Base-by-base conservation (phyloP, 2,888 invertebrate genomes). In the Globia sparganii region DNA sequence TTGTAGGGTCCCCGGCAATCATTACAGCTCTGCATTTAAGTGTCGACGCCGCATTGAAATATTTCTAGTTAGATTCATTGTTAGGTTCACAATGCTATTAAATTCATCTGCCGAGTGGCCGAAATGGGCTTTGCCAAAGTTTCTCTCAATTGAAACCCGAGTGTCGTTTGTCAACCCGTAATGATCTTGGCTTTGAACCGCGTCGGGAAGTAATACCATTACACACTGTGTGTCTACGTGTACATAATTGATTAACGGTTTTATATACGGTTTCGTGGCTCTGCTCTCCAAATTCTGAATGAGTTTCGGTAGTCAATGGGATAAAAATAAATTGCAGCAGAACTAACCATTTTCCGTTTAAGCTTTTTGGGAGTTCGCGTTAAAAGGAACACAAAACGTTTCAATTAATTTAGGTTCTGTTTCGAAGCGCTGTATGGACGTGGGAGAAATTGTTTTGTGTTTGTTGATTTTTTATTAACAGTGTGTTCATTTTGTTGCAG, bases 401-500 rank as follows among this genome's bases (percentile, higher is more conserved):
- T 68, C 49, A 74, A 75, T 69, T 67, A 64, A 77, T 72, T 75
- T 71, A 43, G 28, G 37, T 74, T 72, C 46, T 49, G 53, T 76
- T 76, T 68, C 46, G 31, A 70, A 62, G 62, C 28, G n/a, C 58
- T 66, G n/a, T 49, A 21, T n/a, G 15, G 5, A 34, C 66, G 28
- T 46, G 18, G 40, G 40, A 25, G 2, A 43, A 2, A 56, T 49
- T 68, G 8, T 75, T 71, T 46, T 71, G 31, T 68, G 40, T 28
- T 59, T 34, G 6, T 34, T 31, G 49, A 21, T 53, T 62, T 62
- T 59, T 43, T 21, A 61, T 37, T 49, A 64, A 78, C 69, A 59
- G 34, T 69, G 34, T 77, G 15, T 67, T 59, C 21, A 53, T 77
- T 66, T 96, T 93, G 95, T 97, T 98, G 46, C 97, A 99, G 99